These are phyloP conservation scores for Monopis laevigella DNA, from an alignment of 2,888 invertebrate genomes.

Conservation along the genomic window DNA sequence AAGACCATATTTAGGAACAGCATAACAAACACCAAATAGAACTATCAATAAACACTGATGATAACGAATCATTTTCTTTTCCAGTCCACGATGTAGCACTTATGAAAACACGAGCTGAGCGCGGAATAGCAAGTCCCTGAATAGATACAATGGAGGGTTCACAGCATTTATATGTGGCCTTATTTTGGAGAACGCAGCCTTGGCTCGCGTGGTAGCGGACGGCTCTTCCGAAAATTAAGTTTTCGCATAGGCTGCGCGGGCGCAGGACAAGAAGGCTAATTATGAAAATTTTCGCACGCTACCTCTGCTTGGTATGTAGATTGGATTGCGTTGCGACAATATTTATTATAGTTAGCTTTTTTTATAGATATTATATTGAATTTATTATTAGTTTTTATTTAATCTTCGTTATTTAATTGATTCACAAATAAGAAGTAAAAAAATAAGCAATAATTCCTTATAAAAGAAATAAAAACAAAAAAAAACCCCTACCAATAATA, in stretches of 20 bases:
- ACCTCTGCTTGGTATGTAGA: no score
- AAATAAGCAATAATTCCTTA: no score
- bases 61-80: slow-evolving; percentile 28
- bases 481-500: no score
- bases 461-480: no score
- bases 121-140: slow-evolving; percentile 37
- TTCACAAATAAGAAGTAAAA: no score
- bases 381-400: no score
- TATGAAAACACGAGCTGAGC: slow-evolving; percentile 31
- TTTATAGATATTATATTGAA: no score
- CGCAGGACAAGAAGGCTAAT: slow-evolving; percentile 28
- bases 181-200: slow-evolving; percentile 45
- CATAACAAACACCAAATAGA: slow-evolving; percentile 30
- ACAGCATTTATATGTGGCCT: slow-evolving; percentile 62
- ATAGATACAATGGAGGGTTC: slow-evolving; percentile 44
- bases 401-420: no score
- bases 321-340: no score
- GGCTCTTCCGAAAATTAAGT: slow-evolving; percentile 49
- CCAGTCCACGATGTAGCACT: not conserved
- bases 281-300: slow-evolving; percentile 59
- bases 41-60: slow-evolving; percentile 34
- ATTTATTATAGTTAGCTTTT: no score
- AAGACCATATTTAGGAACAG: slow-evolving; percentile 32
- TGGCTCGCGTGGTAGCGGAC: slow-evolving; percentile 29
- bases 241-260: slow-evolving; percentile 27